A percentile compares a stretch with the other conserved stretches of the same genome.
Conservation (phyloP, 2,888 invertebrate species). For the Stenodema calcarata region DNA sequence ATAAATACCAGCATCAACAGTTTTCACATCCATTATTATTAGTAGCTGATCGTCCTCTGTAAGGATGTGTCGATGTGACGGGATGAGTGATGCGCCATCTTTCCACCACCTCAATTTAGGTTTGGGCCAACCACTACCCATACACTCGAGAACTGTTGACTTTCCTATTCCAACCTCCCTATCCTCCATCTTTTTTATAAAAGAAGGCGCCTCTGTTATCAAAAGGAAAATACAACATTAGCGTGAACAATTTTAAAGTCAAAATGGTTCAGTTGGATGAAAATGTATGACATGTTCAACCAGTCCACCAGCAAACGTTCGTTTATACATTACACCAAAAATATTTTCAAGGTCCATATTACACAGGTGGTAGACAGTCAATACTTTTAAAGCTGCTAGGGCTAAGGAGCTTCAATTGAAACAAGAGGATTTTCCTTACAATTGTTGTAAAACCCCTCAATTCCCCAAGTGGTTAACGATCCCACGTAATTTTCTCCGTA, state of each 20-base stretch:
- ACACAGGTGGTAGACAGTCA: too few species aligned
- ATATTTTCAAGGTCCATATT: too few species aligned
- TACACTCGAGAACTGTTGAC: constrained; percentile 86
- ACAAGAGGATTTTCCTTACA: too few species aligned
- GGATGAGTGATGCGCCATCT: constrained; percentile 75
- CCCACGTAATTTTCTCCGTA: too few species aligned
- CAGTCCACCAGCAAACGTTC: too few species aligned
- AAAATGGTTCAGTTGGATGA: neutral
- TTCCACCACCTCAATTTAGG: constrained; percentile 85
- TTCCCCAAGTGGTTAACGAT: too few species aligned
- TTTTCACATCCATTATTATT: constrained; percentile 81
- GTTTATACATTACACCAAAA: too few species aligned
- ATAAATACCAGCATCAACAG: constrained; percentile 83
- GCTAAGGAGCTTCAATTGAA: too few species aligned
- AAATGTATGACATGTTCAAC: too few species aligned
- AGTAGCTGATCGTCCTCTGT: constrained; percentile 86
- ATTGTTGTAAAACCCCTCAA: too few species aligned
- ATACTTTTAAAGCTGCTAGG: too few species aligned
- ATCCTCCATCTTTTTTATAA: constrained; percentile 83
- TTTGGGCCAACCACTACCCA: constrained; percentile 83
- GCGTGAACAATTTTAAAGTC: neutral
- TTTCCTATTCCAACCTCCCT: constrained; percentile 83
- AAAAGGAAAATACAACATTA: neutral
- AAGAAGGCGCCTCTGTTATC: constrained; percentile 85
- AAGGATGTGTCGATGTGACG: constrained; percentile 83